phyloP scores from a whole-genome alignment of 2,113 vertebrate species.

The human region GRCh38 chr1:61237501-61238000 shows the following conservation, averaged over 20 bases:
- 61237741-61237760: not conserved
- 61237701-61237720: not conserved
- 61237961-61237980: slow-evolving; percentile 80
- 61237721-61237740: not conserved
- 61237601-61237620: not conserved
- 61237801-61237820: not conserved
- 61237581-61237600: not conserved
- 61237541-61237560: not conserved
- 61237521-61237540: not conserved
- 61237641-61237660: not conserved
- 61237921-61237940: slow-evolving; percentile 81
- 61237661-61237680: not conserved
- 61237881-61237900: slow-evolving; percentile 63
- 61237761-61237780: slow-evolving; percentile 33
- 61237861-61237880: slow-evolving; percentile 54
- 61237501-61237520: slow-evolving; percentile 11
- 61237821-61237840: not conserved
- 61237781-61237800: slow-evolving; percentile 51
- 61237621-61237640: not conserved
- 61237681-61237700: not conserved
- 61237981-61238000: slow-evolving; percentile 77
- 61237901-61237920: slow-evolving; percentile 74
- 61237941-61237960: slow-evolving; percentile 71
- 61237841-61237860: slow-evolving; percentile 71
- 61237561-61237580: not conserved